Evolutionary conservation across 1,140 invertebrate species (phyloP).

Genomic region (Pseudomyrmex gracilis): DNA sequence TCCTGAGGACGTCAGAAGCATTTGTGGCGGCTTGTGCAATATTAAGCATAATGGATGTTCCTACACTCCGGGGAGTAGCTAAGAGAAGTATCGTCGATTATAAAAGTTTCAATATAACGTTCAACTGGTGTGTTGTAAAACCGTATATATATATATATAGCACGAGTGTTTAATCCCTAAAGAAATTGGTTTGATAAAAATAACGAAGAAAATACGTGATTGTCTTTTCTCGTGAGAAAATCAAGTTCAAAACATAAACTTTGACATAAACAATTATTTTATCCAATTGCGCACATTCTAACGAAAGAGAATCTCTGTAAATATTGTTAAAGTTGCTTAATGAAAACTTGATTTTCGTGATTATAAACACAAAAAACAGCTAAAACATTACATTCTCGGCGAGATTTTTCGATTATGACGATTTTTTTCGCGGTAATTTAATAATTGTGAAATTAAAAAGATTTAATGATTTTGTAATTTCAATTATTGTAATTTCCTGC

Average conservation of each 20-base stretch:
- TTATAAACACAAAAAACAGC: no score
- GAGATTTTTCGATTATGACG: no score
- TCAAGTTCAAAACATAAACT: no score
- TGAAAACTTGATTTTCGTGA: no score
- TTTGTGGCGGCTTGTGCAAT: conserved; percentile 31
- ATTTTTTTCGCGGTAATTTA: no score
- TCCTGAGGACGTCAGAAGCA: conserved; percentile 41
- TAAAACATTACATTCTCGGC: no score
- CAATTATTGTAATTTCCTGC: conserved; percentile 23
- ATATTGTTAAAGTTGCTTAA: no score
- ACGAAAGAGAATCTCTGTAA: no score
- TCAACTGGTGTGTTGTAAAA: not conserved
- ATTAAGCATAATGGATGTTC: conserved; percentile 23
- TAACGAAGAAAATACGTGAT: not conserved
- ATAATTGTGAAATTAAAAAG: no score
- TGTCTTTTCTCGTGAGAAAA: not conserved
- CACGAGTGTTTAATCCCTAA: conserved; percentile 1
- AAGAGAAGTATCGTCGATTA: conserved; percentile 5
- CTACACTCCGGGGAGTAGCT: not conserved
- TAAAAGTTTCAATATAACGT: conserved; percentile 28
- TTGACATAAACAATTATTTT: no score
- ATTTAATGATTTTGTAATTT: conserved; percentile 14
- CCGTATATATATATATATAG: no score
- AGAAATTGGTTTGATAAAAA: conserved; percentile 3
- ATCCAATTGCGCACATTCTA: no score